phyloP scores from a whole-genome alignment of 2,888 invertebrate species.

The Callyntrura sp. region DNA sequence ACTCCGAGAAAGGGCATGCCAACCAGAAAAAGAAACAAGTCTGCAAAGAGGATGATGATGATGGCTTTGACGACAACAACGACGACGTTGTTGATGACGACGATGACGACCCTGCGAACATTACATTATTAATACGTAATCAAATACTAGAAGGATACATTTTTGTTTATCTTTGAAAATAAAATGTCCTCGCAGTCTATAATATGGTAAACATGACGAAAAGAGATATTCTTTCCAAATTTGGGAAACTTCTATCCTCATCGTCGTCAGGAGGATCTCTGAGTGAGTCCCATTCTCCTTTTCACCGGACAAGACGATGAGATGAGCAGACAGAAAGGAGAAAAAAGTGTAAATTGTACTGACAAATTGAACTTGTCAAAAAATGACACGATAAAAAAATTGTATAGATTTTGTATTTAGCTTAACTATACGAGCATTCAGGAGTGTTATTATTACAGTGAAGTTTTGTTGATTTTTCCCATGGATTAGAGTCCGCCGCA shows the following conservation, averaged over 20 bases:
- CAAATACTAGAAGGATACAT: slow-evolving; percentile 8
- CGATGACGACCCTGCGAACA: background rate
- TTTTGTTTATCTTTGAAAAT: background rate
- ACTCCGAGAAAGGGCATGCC: slow-evolving; percentile 58
- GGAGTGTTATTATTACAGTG: slow-evolving; percentile 27
- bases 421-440: slow-evolving; percentile 18
- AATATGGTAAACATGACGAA: slow-evolving; percentile 2
- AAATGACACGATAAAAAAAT: slow-evolving; percentile 56
- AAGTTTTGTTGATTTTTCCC: slow-evolving; percentile 61
- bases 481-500: slow-evolving; percentile 39
- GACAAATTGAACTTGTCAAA: slow-evolving; percentile 67
- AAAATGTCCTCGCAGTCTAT: slow-evolving; percentile 13
- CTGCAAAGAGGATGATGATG: background rate
- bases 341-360: slow-evolving; percentile 67
- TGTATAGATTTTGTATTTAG: slow-evolving; percentile 1
- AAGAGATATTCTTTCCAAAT: slow-evolving; percentile 44
- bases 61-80: background rate
- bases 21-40: slow-evolving; percentile 1
- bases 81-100: background rate
- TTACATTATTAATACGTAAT: slow-evolving; percentile 10
- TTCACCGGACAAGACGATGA: slow-evolving; percentile 13
- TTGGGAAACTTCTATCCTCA: slow-evolving; percentile 48
- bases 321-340: background rate
- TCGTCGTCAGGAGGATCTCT: background rate
- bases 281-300: too few species aligned